A percentile compares a stretch with the other conserved stretches of the same genome.
Evolutionary conservation across 1,140 invertebrate genomes (phyloP).

Genomic region (Drosophila pachea): DNA sequence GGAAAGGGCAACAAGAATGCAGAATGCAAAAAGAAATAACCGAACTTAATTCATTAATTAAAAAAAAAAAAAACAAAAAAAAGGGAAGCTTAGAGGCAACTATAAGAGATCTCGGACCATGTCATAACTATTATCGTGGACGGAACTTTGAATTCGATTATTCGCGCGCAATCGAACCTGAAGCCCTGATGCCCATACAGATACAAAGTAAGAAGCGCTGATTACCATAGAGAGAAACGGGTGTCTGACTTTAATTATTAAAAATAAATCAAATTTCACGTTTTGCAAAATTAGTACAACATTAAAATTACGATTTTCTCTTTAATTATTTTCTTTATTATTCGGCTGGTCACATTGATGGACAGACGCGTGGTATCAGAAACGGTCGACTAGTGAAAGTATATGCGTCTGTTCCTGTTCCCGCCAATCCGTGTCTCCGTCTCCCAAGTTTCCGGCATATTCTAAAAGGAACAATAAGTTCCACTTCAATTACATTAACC

Average conservation of each 20-base stretch:
- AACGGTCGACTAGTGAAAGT: slow-evolving; percentile 95
- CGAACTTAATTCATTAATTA: too few species aligned
- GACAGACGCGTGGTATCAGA: slow-evolving; percentile 81
- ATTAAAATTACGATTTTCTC: too few species aligned
- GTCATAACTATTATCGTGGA: too few species aligned
- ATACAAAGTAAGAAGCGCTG: not conserved
- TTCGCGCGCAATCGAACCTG: not conserved
- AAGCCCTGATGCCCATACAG: not conserved
- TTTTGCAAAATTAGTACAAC: too few species aligned
- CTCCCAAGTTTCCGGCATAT: slow-evolving; percentile 96
- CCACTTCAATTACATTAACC: not conserved
- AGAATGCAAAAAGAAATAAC: slow-evolving; percentile 7
- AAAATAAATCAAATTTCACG: too few species aligned
- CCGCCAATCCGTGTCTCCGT: slow-evolving; percentile 88
- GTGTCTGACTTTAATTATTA: too few species aligned
- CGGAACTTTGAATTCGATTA: too few species aligned
- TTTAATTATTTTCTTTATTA: too few species aligned
- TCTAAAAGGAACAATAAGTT: slow-evolving; percentile 81
- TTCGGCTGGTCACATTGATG: too few species aligned
- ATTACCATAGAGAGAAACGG: slow-evolving; percentile 1
- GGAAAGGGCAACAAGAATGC: slow-evolving; percentile 7
- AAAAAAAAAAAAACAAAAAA: slow-evolving; percentile 15
- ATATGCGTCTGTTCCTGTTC: slow-evolving; percentile 95
- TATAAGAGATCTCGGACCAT: slow-evolving; percentile 1
- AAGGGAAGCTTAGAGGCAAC: not conserved